These are phyloP conservation scores for Leuciscus waleckii DNA, from an alignment of 2,797 vertebrate genomes.

Conservation along the genomic window DNA sequence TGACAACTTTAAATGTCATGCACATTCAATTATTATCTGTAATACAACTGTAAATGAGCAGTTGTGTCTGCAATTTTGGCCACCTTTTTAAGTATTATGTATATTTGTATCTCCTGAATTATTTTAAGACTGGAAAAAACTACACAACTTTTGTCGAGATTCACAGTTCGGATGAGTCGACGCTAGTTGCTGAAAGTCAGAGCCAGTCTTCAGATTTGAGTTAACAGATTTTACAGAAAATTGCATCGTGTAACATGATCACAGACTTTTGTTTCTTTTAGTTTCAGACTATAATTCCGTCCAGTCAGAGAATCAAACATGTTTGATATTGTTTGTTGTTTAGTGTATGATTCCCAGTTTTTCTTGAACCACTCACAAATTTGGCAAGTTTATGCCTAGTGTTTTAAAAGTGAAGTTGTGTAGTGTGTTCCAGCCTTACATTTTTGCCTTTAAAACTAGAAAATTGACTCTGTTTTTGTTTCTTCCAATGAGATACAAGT, in stretches of 20 bases:
- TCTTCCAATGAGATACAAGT: neutral
- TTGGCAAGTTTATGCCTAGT: too few species aligned
- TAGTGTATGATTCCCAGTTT: neutral
- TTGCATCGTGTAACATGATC: neutral
- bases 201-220: neutral
- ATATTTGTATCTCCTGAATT: neutral
- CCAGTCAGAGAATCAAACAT: neutral
- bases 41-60: neutral
- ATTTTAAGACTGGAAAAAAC: neutral
- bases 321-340: neutral
- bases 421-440: neutral
- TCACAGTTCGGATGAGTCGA: neutral
- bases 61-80: neutral
- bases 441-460: neutral
- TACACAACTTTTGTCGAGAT: neutral
- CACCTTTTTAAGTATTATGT: neutral
- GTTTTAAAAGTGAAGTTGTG: neutral
- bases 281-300: neutral
- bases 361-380: neutral
- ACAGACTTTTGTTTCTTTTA: neutral
- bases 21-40: neutral
- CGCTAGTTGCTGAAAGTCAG: neutral
- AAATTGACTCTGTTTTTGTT: neutral
- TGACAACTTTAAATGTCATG: neutral
- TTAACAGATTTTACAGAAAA: neutral